Conservation (phyloP, 2,888 invertebrate genomes). For the Cheilosia scutellata region DNA sequence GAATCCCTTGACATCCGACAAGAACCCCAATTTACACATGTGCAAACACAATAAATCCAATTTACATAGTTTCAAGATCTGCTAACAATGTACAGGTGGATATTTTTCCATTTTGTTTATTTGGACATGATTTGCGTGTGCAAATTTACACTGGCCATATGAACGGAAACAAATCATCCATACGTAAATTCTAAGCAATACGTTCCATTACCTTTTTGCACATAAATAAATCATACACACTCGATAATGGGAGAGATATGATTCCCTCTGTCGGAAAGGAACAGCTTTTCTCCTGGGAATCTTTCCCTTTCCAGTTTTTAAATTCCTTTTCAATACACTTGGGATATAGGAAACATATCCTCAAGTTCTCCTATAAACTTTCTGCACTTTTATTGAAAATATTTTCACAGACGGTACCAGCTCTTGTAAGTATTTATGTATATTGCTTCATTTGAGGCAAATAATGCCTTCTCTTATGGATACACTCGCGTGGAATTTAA, state of each 20-base stretch:
- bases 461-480: background rate
- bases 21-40: background rate
- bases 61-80: background rate
- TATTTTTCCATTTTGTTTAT: background rate
- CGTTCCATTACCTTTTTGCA: slow-evolving; percentile 3
- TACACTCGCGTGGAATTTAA: background rate
- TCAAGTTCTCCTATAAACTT: too few relatives aligned
- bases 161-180: slow-evolving; percentile 8
- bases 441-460: background rate
- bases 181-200: background rate
- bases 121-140: slow-evolving; percentile 1
- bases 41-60: background rate
- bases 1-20: too few relatives aligned
- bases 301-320: background rate
- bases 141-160: slow-evolving; percentile 6
- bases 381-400: too few relatives aligned
- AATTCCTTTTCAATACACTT: background rate
- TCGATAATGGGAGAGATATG: background rate
- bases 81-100: background rate
- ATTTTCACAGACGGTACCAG: too few relatives aligned
- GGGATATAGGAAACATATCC: too few relatives aligned
- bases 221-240: slow-evolving; percentile 5
- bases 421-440: background rate
- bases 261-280: background rate
- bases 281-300: background rate